Base-by-base conservation (phyloP, 2,888 invertebrate species). In the Brenthis hecate region DNA sequence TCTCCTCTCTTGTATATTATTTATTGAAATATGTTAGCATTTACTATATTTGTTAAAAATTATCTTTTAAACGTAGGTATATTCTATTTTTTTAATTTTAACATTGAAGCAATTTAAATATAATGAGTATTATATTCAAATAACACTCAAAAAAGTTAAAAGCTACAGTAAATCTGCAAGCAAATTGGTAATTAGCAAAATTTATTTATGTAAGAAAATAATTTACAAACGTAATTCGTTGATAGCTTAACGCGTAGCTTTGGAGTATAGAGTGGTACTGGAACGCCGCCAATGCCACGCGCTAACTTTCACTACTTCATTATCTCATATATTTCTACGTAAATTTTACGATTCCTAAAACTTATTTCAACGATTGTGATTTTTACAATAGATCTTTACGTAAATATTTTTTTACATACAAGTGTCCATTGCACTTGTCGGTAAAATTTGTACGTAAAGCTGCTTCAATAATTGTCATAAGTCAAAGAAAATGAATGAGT, bases 291-390 rank as follows among this genome's bases (percentile, higher is more conserved):
- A 88, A 85, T 75, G 76, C 75, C 73, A 72, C 43, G 80, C 80
- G 81, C 84, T 81, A 80, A 79, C 80, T 81, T 54, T 23, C 23
- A 54, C 36, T 43, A 36, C 62, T 78, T 74, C 75, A 74, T 79
- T 80, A 79, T 75, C 83, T 81, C 82, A 81, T 70, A 83, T 85
- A 81, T 79, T 77, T 77, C 77, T 81, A 78, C 78, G 70, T 65
- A 80, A 81, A 82, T 78, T 89, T 90, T 89, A 89, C 81, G 85
- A 87, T 81, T 84, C 78, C 76, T 85, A 82, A 83, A 88, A 87
- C 82, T 87, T 84, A 83, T 54, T 81, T 82, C 80, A 82, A 85
- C 81, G 81, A 79, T 79, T 84, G 77, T 80, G 66, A 63, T 50
- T 54, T 54, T 56, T 53, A 47, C 56, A 56, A 43, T 43, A 50